phyloP scores from a whole-genome alignment of 2,797 vertebrate species.

The Otolemur crassicaudatus region DNA sequence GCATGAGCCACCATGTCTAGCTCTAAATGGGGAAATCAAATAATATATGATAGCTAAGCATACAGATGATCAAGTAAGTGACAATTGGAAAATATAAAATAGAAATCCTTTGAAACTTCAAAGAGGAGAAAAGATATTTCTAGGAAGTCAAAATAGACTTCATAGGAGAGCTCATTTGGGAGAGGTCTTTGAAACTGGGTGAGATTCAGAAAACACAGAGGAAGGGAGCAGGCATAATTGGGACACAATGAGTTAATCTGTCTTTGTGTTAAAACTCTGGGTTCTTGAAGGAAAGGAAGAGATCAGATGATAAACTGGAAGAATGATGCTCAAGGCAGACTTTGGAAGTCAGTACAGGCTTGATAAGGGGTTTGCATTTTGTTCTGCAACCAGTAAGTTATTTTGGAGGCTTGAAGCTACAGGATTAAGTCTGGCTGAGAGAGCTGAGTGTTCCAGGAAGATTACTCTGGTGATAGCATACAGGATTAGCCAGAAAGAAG shows the following conservation, averaged over 20 bases:
- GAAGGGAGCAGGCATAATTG: background rate
- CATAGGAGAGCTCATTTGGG: background rate
- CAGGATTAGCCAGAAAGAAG: background rate
- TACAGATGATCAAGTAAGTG: background rate
- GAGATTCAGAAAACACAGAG: background rate
- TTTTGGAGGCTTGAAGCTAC: background rate
- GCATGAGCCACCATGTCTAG: too few species aligned
- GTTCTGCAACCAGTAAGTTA: background rate
- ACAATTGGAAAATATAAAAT: background rate
- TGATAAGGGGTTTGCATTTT: background rate
- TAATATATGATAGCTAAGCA: background rate
- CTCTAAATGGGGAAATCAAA: background rate
- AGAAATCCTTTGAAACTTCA: background rate
- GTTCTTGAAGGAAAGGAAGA: background rate
- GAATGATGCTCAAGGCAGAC: background rate
- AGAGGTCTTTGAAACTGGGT: background rate
- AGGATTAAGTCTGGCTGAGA: background rate
- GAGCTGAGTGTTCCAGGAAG: background rate
- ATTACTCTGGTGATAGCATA: background rate
- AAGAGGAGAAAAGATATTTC: slow-evolving; percentile 9
- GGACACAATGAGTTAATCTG: background rate
- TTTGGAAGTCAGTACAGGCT: background rate
- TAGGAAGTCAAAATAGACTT: background rate
- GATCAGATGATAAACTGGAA: background rate
- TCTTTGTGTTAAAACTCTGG: background rate